Conservation (phyloP, 2,797 vertebrate genomes). For the Hylomyscus alleni region DNA sequence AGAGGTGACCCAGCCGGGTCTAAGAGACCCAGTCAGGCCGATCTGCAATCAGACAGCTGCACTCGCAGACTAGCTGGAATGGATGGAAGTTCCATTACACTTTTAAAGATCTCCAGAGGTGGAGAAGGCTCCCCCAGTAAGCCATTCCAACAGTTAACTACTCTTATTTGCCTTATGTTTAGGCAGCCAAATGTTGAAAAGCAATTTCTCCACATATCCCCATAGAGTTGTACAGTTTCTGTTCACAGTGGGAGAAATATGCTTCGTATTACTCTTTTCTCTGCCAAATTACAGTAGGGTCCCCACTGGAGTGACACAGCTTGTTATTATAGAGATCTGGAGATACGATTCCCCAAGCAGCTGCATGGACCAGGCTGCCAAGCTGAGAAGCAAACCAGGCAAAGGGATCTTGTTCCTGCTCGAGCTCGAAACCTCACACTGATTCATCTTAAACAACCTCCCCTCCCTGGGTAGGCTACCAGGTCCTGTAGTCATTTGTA, state of each 20-base stretch:
- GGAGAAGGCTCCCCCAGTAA: conserved; percentile 67
- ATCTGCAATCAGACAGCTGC: neutral
- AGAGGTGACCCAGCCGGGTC: conserved; percentile 54
- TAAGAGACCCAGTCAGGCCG: conserved; percentile 12
- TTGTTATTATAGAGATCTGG: conserved; percentile 65
- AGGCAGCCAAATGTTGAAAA: conserved; percentile 82
- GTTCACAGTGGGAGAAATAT: conserved; percentile 83
- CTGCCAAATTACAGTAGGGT: conserved; percentile 79
- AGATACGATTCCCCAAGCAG: conserved; percentile 60
- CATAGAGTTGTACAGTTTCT: conserved; percentile 81
- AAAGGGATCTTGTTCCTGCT: neutral
- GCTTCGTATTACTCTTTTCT: conserved; percentile 80
- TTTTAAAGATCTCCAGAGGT: conserved; percentile 78
- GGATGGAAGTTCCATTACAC: conserved; percentile 49
- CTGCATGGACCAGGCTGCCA: conserved; percentile 39
- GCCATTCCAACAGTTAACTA: conserved; percentile 81
- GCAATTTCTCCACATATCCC: conserved; percentile 82
- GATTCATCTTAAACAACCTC: conserved; percentile 30
- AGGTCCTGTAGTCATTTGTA: neutral
- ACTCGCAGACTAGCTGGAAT: neutral
- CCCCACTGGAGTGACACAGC: conserved; percentile 75
- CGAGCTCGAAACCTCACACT: neutral
- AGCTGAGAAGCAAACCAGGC: conserved; percentile 37
- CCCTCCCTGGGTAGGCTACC: neutral
- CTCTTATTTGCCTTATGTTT: conserved; percentile 79